Percentiles rank a stretch among this genome's conserved stretches.
These are phyloP conservation scores for Arrhopalites spinosus DNA, from an alignment of 2,888 invertebrate genomes.

Conservation along the genomic window DNA sequence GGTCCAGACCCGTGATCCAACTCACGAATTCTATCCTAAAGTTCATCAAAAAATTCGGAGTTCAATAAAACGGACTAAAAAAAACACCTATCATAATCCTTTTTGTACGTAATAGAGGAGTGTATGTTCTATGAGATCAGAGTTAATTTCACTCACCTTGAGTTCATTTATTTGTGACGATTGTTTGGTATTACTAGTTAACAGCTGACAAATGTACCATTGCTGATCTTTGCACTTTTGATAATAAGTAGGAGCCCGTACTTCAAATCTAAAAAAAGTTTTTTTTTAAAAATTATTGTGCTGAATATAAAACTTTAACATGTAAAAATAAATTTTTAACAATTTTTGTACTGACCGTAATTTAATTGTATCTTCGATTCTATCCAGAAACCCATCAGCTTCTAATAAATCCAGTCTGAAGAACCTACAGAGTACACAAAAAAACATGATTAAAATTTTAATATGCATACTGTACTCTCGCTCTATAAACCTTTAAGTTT, in stretches of 20 bases:
- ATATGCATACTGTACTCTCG: no score
- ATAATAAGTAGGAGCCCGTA: constrained; percentile 89
- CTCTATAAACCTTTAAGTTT: not conserved
- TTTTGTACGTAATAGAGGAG: no score
- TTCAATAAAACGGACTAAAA: no score
- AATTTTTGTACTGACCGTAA: constrained; percentile 65
- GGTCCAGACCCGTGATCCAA: not conserved
- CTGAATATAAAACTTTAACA: not conserved
- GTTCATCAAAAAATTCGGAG: no score
- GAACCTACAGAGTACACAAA: constrained; percentile 68
- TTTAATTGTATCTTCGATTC: constrained; percentile 80
- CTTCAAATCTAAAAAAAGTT: constrained; percentile 59
- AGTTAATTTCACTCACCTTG: constrained; percentile 64
- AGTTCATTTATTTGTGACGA: constrained; percentile 80
- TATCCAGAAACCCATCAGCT: constrained; percentile 86
- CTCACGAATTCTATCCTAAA: not conserved
- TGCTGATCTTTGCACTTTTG: constrained; percentile 92
- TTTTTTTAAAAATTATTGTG: not conserved
- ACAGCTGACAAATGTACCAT: constrained; percentile 86
- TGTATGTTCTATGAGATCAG: no score
- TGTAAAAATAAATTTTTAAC: not conserved
- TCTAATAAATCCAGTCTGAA: constrained; percentile 86
- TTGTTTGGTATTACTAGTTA: constrained; percentile 64
- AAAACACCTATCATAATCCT: no score
- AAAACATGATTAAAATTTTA: not conserved